Percentiles rank a stretch among this genome's conserved stretches.
These are phyloP conservation scores for Drosophila atroscutellata DNA, from an alignment of 2,888 invertebrate species.

Conservation along the genomic window DNA sequence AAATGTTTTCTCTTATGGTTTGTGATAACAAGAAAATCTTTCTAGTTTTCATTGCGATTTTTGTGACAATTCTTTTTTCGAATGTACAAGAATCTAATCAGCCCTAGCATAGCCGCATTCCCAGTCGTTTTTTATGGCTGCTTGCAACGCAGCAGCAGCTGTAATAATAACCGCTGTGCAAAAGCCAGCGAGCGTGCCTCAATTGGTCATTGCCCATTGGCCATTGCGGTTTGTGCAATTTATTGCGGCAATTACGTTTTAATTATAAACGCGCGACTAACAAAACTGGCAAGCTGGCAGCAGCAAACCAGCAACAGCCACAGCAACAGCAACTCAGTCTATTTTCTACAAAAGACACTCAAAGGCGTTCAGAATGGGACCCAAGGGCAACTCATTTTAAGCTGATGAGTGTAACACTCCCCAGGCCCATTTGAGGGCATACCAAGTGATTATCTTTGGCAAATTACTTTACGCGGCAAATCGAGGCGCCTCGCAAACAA, in stretches of 20 bases:
- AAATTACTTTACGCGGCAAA: conserved; percentile 4
- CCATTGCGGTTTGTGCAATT: conserved; percentile 70
- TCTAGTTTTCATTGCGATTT: no score
- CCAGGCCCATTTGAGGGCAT: conserved; percentile 3
- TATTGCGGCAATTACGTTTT: conserved; percentile 77
- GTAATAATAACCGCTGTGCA: conserved; percentile 60
- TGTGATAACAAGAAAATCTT: not conserved
- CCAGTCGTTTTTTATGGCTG: conserved; percentile 60
- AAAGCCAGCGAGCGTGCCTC: conserved; percentile 34
- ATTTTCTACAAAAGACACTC: not conserved
- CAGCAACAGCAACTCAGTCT: conserved; percentile 3
- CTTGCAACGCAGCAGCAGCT: conserved; percentile 55
- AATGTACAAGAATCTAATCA: conserved; percentile 12
- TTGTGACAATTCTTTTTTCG: not conserved
- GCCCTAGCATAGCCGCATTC: conserved; percentile 13
- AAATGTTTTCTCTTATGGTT: not conserved
- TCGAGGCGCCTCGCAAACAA: not conserved
- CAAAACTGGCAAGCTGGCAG: conserved; percentile 36
- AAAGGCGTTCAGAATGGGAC: conserved; percentile 3
- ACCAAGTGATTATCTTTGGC: conserved; percentile 11
- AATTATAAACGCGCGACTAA: conserved; percentile 76
- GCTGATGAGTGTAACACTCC: conserved; percentile 21
- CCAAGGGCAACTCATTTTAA: conserved; percentile 12
- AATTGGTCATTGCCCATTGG: conserved; percentile 51
- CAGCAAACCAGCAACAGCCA: conserved; percentile 25